These are phyloP conservation scores for Crocidura indochinensis DNA, from an alignment of 2,797 vertebrate genomes.

Conservation along the genomic window DNA sequence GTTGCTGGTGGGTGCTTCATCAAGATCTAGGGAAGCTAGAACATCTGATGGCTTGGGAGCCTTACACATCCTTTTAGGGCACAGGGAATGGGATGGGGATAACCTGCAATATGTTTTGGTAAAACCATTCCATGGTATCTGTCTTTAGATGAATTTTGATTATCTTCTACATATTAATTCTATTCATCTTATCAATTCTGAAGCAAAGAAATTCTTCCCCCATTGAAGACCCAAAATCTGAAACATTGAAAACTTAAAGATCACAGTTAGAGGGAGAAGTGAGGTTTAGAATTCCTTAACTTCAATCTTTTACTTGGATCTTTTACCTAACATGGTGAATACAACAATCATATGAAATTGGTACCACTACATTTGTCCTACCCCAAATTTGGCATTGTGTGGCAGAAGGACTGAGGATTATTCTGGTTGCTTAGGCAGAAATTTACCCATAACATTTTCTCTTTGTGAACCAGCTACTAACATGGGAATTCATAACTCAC, in stretches of 20 bases:
- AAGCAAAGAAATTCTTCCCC: background rate
- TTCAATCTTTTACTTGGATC: background rate
- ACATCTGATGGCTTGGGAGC: background rate
- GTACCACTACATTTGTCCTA: background rate
- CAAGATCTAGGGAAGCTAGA: background rate
- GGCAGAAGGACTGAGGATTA: background rate
- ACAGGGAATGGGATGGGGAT: background rate
- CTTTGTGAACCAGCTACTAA: background rate
- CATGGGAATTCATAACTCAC: background rate
- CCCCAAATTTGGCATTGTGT: background rate
- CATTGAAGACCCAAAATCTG: background rate
- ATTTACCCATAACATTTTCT: too few relatives aligned
- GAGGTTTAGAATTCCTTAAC: background rate
- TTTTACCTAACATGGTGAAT: background rate
- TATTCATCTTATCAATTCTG: background rate
- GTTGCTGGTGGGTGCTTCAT: background rate
- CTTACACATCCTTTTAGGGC: fast-evolving
- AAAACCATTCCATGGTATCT: background rate
- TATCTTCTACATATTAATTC: background rate
- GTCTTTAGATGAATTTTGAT: background rate
- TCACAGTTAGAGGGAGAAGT: background rate
- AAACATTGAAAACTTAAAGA: background rate
- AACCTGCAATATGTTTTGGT: background rate
- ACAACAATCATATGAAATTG: fast-evolving
- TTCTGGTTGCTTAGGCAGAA: background rate